phyloP scores from a whole-genome alignment of 2,113 vertebrate species.

The Elephantulus edwardii region DNA sequence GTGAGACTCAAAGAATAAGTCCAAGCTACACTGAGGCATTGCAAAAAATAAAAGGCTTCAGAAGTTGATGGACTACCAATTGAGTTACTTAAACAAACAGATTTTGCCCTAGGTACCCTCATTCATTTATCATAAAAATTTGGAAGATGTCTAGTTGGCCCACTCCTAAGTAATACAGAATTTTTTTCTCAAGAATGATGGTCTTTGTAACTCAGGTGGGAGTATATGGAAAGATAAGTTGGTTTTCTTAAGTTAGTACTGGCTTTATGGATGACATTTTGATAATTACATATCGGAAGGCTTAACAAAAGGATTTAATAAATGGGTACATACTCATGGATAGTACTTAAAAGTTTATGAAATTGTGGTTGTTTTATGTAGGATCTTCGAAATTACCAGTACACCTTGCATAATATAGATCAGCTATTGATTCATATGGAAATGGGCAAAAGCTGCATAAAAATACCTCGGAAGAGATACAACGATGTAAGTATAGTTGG shows the following conservation, averaged over 20 bases:
- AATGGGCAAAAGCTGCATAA: slow-evolving; percentile 95
- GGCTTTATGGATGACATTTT: slow-evolving; percentile 5
- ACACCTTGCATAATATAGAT: slow-evolving; percentile 91
- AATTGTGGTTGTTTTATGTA: slow-evolving; percentile 77
- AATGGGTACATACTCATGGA: slow-evolving; percentile 15
- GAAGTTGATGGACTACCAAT: too few species aligned
- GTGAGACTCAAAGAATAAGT: too few species aligned
- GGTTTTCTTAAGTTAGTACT: background rate
- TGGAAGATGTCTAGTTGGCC: too few species aligned
- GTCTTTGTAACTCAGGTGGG: background rate
- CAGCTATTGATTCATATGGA: slow-evolving; percentile 94
- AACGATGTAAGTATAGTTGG: slow-evolving; percentile 86
- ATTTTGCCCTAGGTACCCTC: too few species aligned
- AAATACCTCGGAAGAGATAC: slow-evolving; percentile 91
- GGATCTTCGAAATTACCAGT: slow-evolving; percentile 96
- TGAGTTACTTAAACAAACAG: too few species aligned
- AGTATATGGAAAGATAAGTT: slow-evolving; percentile 5
- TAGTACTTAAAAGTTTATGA: slow-evolving; percentile 15
- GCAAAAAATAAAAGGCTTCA: too few species aligned
- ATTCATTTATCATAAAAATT: too few species aligned
- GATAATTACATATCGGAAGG: background rate
- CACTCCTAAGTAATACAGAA: background rate
- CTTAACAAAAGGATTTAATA: slow-evolving; percentile 16
- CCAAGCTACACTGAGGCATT: too few species aligned
- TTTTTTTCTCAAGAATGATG: background rate